Evolutionary conservation across 2,888 invertebrate species (phyloP).

Genomic region (Tupiocoris notatus): DNA sequence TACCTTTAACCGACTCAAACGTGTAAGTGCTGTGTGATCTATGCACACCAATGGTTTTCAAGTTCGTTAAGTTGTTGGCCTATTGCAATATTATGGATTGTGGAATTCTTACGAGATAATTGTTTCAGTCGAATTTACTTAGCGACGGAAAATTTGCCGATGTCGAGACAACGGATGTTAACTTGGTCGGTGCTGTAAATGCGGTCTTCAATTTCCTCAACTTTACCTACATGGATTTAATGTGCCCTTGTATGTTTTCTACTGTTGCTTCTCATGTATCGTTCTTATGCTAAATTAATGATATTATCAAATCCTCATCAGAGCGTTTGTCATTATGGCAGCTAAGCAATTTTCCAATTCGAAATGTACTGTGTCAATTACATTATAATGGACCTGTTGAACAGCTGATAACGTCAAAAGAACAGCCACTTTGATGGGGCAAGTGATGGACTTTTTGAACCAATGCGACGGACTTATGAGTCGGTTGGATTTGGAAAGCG

Average conservation of each 20-base stretch:
- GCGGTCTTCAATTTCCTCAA: conserved; percentile 16
- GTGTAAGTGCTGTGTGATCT: too few species aligned
- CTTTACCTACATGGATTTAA: conserved; percentile 22
- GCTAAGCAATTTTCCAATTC: not conserved
- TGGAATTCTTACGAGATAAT: too few species aligned
- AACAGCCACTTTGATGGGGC: not conserved
- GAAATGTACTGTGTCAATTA: too few species aligned
- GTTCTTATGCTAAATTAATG: too few species aligned
- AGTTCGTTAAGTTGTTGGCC: too few species aligned
- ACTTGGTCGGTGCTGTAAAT: conserved; percentile 20
- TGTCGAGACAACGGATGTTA: conserved; percentile 18
- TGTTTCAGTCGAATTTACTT: conserved; percentile 7
- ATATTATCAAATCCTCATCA: too few species aligned
- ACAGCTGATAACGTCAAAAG: conserved; percentile 16
- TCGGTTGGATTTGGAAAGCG: conserved; percentile 1
- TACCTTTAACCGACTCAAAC: too few species aligned
- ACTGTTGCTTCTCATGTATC: too few species aligned
- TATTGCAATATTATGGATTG: too few species aligned
- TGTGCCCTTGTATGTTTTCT: conserved; percentile 24
- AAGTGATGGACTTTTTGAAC: not conserved
- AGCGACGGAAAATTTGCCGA: not conserved
- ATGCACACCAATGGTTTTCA: too few species aligned
- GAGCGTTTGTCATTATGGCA: too few species aligned
- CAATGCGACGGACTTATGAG: conserved; percentile 2
- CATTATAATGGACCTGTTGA: not conserved